These are phyloP conservation scores for Megastigmus dorsalis DNA, from an alignment of 2,888 invertebrate genomes.

Conservation along the genomic window DNA sequence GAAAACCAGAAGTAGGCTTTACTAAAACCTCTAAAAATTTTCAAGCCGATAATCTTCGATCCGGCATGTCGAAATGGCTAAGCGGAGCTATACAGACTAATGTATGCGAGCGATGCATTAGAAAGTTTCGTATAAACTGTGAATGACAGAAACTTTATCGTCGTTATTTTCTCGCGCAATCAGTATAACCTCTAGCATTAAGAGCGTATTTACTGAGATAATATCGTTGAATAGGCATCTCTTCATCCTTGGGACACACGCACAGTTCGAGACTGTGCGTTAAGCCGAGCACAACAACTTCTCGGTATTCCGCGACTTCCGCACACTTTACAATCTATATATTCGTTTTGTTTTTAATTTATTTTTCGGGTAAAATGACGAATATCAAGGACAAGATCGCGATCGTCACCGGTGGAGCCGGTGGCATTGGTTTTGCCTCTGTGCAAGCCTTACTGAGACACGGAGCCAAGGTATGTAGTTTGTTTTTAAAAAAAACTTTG, in stretches of 20 bases:
- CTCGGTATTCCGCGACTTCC: too few species aligned
- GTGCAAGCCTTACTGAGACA: constrained; percentile 75
- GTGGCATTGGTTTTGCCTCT: constrained; percentile 76
- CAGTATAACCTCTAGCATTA: constrained; percentile 32
- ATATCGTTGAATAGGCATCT: constrained; percentile 9
- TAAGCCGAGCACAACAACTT: too few species aligned
- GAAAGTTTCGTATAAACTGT: not conserved
- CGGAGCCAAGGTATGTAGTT: constrained; percentile 68
- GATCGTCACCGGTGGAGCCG: constrained; percentile 77
- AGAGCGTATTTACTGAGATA: constrained; percentile 10
- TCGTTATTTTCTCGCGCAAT: constrained; percentile 24
- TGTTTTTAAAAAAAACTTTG: not conserved
- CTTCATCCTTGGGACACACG: constrained; percentile 3
- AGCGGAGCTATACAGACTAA: too few species aligned
- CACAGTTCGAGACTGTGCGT: too few species aligned
- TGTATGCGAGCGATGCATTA: constrained; percentile 3
- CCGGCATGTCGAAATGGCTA: too few species aligned
- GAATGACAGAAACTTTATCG: too few species aligned
- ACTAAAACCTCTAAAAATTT: too few species aligned
- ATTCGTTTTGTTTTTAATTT: too few species aligned
- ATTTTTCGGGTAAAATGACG: too few species aligned
- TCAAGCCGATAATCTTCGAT: too few species aligned
- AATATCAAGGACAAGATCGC: constrained; percentile 59
- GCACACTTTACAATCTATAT: too few species aligned
- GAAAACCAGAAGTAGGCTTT: too few species aligned